phyloP scores from a whole-genome alignment of 2,888 invertebrate species.

The Meiosimyza decipiens region DNA sequence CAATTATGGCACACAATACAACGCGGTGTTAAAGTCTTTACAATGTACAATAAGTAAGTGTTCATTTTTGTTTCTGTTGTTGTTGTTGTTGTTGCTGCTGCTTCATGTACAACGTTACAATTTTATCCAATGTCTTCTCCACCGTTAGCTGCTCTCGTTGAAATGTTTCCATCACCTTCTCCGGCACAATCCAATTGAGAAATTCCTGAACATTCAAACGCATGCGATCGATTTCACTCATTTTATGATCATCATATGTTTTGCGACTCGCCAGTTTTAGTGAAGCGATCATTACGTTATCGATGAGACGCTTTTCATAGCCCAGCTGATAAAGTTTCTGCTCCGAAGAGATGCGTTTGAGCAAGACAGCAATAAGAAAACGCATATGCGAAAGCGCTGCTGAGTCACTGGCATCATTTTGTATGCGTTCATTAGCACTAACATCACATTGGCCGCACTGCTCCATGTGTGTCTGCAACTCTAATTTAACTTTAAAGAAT shows the following conservation, averaged over 20 bases:
- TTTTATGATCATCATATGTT: slow-evolving; percentile 72
- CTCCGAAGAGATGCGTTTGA: slow-evolving; percentile 86
- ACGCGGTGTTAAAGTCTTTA: slow-evolving; percentile 4
- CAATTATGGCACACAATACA: slow-evolving; percentile 28
- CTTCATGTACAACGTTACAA: slow-evolving; percentile 62
- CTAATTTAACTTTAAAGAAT: slow-evolving; percentile 81
- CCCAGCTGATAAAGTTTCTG: slow-evolving; percentile 82
- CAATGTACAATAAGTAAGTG: neutral
- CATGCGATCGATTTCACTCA: slow-evolving; percentile 74
- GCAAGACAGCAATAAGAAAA: slow-evolving; percentile 80
- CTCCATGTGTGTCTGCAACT: slow-evolving; percentile 75
- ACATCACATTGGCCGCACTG: slow-evolving; percentile 60
- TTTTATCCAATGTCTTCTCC: slow-evolving; percentile 79
- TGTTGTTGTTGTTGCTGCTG: slow-evolving; percentile 49
- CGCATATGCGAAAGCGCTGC: slow-evolving; percentile 80
- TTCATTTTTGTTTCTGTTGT: neutral
- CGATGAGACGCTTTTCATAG: slow-evolving; percentile 78
- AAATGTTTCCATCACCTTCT: slow-evolving; percentile 81
- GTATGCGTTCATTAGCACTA: slow-evolving; percentile 8
- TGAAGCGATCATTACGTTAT: slow-evolving; percentile 83
- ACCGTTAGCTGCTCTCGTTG: slow-evolving; percentile 78
- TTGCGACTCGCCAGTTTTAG: slow-evolving; percentile 79
- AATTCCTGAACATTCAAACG: slow-evolving; percentile 81
- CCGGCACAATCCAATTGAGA: slow-evolving; percentile 84
- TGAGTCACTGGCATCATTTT: slow-evolving; percentile 44